Evolutionary conservation across 2,797 vertebrate species (phyloP), one percentile per base, ranked within the genome.

Genomic region (Clarias pachynema): DNA sequence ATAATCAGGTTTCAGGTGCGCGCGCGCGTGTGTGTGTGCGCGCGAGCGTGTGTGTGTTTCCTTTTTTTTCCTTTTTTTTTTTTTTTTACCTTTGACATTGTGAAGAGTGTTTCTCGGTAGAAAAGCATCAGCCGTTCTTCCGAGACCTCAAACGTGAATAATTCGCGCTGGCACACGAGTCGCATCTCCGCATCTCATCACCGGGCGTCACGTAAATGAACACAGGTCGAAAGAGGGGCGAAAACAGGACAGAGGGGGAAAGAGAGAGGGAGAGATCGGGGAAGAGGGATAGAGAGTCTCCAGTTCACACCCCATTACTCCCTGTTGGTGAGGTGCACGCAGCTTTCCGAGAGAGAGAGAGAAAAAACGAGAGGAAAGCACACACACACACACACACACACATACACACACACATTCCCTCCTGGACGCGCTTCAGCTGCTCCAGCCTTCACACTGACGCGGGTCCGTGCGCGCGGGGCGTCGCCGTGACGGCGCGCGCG

Each of bases 391-490:
- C 37, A 37, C 44, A 44, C 40, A 44, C 40, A 44, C 44, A 44
- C 40, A 44, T 7, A 40, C 40, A 40, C 40, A 40, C 82, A 62
- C 84, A 68, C 88, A 37, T 81, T 82, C 86, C 84, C 40, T 86
- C 82, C 62, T 82, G n/a, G 84, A 72, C n/a, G 88, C 12, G 82
- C 87, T 74, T 69, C 81, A 59, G 62, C 80, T 87, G 85, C 88
- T 89, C 82, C 80, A 81, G 82, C 74, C 69, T 16, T n/a, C 34
- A 20, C 56, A 20, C 56, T 77, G 85, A 87, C 79, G 84, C 80
- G 72, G 59, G 57, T 59, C 77, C 72, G 74, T 78, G 86, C 44
- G 44, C 44, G 62, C 53, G 62, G 79, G 63, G 69, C 74, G 57
- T 82, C 86, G 70, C 82, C 85, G 40, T 86, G 86, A 80, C 72